Base-by-base conservation (phyloP, 1,140 invertebrate species). In the Laupala kohalensis region DNA sequence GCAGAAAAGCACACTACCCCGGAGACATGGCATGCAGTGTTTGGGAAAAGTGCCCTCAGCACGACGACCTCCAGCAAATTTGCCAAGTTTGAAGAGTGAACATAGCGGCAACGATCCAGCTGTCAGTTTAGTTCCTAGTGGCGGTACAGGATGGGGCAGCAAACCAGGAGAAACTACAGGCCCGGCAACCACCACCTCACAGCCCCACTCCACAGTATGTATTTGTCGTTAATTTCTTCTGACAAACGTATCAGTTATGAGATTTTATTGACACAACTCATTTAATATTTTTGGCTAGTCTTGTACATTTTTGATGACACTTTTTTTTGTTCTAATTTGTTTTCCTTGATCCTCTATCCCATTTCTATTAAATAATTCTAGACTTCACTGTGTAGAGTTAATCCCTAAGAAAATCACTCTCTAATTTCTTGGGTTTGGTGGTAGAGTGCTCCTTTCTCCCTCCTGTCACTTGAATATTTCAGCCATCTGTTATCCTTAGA, bases 1-100 rank as follows among this genome's bases (percentile, higher is more conserved):
- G 81, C 90, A 92, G 78, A 93, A 92, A 85, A 94, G 90, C 84
- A 89, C 92, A 86, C 85, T 90, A 85, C 88, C 88, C 64, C 77
- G 78, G 79, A 96, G 96, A 92, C 94, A 97, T 96, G 95, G 95
- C 87, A 93, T 97, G 89, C 95, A 97, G 92, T 94, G 89, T 85
- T 89, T 98, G 89, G 95, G 95, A 85, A 97, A 97, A 90, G 93
- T 97, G 83, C 93, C 92, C 81, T 93, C 89, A 82, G 91, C 92
- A 82, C 90, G 95, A 83, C 91, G 95, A 82, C 93, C 94, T 84
- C 96, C 96, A 83, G 94, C 93, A 80, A 96, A 97, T 88, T 86
- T 97, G 84, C 95, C 96, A 82, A 97, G 95, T 89, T 85, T 97
- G 83, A 97, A 96, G 87, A 95, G 94, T 82, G 95, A 97, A 88